Evolutionary conservation across 2,113 vertebrate genomes (phyloP).

Genomic region (Oryzias javanicus): DNA sequence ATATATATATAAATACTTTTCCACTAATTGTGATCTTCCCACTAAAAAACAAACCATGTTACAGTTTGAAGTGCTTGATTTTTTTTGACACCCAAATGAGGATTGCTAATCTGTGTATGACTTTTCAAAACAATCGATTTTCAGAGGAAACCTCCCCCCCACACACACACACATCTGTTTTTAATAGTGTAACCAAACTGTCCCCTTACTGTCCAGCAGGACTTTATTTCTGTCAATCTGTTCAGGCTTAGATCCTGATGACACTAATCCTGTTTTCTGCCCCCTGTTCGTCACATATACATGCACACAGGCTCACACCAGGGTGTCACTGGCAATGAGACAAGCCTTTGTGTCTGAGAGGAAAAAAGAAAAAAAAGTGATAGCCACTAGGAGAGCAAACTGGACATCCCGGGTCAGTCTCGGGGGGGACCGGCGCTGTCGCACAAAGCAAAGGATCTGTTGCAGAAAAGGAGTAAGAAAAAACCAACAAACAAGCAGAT

Average conservation of each 20-base stretch:
- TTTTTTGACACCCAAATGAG: no score
- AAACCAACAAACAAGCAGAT: slow-evolving; percentile 60
- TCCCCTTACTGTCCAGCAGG: slow-evolving; percentile 44
- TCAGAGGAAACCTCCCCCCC: no score
- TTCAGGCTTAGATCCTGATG: slow-evolving; percentile 69
- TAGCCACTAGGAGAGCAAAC: slow-evolving; percentile 1
- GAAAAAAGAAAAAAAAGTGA: slow-evolving; percentile 48
- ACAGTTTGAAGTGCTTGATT: not conserved
- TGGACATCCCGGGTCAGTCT: slow-evolving; percentile 14
- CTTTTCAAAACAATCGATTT: not conserved
- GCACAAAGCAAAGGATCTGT: slow-evolving; percentile 21
- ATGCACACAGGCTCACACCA: slow-evolving; percentile 33
- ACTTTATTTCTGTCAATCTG: slow-evolving; percentile 67
- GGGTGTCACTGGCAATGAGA: slow-evolving; percentile 42
- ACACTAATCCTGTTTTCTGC: slow-evolving; percentile 76
- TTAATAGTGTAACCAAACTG: slow-evolving; percentile 27
- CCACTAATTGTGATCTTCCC: not conserved
- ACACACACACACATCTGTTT: not conserved
- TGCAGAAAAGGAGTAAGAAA: slow-evolving; percentile 36
- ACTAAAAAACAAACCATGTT: not conserved
- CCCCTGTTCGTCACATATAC: slow-evolving; percentile 39
- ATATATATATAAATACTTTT: no score
- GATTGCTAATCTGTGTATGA: no score
- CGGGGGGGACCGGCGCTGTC: not conserved
- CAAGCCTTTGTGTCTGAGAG: slow-evolving; percentile 69